phyloP scores from a whole-genome alignment of 1,140 invertebrate species.

The Neodiprion fabricii region DNA sequence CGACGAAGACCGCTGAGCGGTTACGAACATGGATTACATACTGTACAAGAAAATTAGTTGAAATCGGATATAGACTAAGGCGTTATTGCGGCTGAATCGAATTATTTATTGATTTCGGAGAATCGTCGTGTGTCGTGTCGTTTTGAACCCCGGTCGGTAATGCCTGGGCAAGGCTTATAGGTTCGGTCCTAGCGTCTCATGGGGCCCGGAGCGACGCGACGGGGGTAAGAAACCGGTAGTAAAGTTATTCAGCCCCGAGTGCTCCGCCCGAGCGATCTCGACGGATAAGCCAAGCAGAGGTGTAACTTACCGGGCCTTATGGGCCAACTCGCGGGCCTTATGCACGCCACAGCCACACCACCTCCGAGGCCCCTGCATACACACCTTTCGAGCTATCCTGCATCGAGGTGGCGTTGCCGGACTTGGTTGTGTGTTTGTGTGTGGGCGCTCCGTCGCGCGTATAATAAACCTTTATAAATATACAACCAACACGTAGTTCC shows the following conservation, averaged over 20 bases:
- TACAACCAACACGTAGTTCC: constrained; percentile 6
- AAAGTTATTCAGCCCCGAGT: constrained; percentile 56
- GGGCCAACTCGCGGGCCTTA: not conserved
- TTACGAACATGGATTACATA: too few relatives aligned
- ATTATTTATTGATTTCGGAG: too few relatives aligned
- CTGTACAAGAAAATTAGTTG: too few relatives aligned
- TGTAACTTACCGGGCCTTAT: constrained; percentile 57
- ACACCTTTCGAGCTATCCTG: not conserved
- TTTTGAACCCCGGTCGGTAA: too few relatives aligned
- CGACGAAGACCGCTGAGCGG: too few relatives aligned
- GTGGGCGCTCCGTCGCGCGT: constrained; percentile 4
- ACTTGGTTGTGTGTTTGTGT: constrained; percentile 31
- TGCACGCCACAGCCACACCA: not conserved
- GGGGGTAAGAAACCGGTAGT: constrained; percentile 53
- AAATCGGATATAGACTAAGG: too few relatives aligned
- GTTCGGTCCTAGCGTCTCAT: not conserved
- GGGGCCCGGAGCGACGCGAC: not conserved
- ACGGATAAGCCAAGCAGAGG: constrained; percentile 55
- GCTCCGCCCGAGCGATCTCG: constrained; percentile 47
- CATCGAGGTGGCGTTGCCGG: not conserved
- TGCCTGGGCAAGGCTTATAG: not conserved
- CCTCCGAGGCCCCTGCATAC: not conserved
- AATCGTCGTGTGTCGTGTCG: too few relatives aligned
- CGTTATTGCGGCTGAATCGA: too few relatives aligned
- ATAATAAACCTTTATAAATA: not conserved